These are phyloP conservation scores for Eristalis intricaria DNA, from an alignment of 2,888 invertebrate species.

Conservation along the genomic window DNA sequence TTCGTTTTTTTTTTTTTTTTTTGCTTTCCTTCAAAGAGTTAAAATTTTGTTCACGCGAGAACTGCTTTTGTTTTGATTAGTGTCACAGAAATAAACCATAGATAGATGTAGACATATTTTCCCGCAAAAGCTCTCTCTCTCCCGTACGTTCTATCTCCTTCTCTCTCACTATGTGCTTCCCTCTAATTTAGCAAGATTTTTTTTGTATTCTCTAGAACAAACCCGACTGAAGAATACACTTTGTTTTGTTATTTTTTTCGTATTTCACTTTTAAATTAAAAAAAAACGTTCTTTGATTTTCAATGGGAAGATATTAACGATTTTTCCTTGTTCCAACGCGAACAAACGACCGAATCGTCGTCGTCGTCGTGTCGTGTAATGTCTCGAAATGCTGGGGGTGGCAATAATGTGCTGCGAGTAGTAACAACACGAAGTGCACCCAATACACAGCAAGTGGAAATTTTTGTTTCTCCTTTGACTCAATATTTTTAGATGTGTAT, in stretches of 20 bases:
- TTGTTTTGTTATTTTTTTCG: slow-evolving; percentile 53
- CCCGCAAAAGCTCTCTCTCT: slow-evolving; percentile 43
- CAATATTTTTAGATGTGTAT: slow-evolving; percentile 57
- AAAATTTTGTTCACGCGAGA: slow-evolving; percentile 29
- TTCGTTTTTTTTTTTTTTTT: too few relatives aligned
- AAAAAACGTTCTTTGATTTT: slow-evolving; percentile 22
- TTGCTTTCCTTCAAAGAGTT: slow-evolving; percentile 25
- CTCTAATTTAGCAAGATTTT: not conserved
- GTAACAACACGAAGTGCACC: slow-evolving; percentile 58
- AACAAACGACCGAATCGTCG: slow-evolving; percentile 17
- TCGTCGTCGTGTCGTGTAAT: not conserved
- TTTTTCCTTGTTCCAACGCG: slow-evolving; percentile 49
- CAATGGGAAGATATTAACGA: slow-evolving; percentile 40
- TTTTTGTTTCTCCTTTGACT: slow-evolving; percentile 51
- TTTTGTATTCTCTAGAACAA: slow-evolving; percentile 20
- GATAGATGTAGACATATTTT: slow-evolving; percentile 46
- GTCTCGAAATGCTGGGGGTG: slow-evolving; percentile 35
- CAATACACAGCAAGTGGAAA: slow-evolving; percentile 63
- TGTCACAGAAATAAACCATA: slow-evolving; percentile 61
- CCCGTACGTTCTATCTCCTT: not conserved
- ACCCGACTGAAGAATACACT: slow-evolving; percentile 38
- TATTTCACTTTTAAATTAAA: slow-evolving; percentile 37
- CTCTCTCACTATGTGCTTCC: not conserved
- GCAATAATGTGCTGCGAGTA: slow-evolving; percentile 27
- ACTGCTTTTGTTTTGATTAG: slow-evolving; percentile 66